These are phyloP conservation scores for Pegoplata infirma DNA, from an alignment of 2,888 invertebrate genomes.

Conservation along the genomic window DNA sequence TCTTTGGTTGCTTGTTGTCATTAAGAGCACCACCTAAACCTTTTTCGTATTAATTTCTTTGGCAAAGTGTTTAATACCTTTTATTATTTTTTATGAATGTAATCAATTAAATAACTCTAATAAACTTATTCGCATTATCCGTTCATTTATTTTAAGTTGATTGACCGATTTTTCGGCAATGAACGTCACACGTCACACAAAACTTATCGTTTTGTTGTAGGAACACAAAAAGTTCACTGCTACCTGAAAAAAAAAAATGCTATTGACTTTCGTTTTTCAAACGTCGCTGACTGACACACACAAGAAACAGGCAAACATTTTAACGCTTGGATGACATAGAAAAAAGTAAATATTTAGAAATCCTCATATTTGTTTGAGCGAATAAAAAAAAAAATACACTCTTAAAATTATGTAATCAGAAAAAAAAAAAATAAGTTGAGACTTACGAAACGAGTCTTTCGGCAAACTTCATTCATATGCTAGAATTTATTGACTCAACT, in stretches of 20 bases:
- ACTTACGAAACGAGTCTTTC: too few relatives aligned
- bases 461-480: too few relatives aligned
- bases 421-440: too few relatives aligned
- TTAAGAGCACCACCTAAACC: too few relatives aligned
- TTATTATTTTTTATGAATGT: too few relatives aligned
- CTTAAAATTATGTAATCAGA: too few relatives aligned
- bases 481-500: too few relatives aligned
- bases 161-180: conserved; percentile 47
- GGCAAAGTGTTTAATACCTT: too few relatives aligned
- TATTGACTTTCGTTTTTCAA: conserved; percentile 57
- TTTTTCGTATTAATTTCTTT: too few relatives aligned
- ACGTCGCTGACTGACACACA: conserved; percentile 7
- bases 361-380: background rate
- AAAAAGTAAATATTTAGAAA: conserved; percentile 18
- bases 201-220: background rate
- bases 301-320: background rate
- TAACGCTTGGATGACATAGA: conserved; percentile 34
- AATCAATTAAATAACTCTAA: background rate
- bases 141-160: conserved; percentile 34
- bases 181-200: conserved; percentile 40
- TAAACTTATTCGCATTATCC: background rate
- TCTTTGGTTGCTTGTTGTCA: too few relatives aligned
- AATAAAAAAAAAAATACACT: background rate
- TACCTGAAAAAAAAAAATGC: conserved; percentile 32
- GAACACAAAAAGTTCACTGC: conserved; percentile 27